A percentile compares a stretch with the other conserved stretches of the same genome.
phyloP scores from a whole-genome alignment of 2,888 invertebrate species.

The Kuschelorhynchus macadamiae region DNA sequence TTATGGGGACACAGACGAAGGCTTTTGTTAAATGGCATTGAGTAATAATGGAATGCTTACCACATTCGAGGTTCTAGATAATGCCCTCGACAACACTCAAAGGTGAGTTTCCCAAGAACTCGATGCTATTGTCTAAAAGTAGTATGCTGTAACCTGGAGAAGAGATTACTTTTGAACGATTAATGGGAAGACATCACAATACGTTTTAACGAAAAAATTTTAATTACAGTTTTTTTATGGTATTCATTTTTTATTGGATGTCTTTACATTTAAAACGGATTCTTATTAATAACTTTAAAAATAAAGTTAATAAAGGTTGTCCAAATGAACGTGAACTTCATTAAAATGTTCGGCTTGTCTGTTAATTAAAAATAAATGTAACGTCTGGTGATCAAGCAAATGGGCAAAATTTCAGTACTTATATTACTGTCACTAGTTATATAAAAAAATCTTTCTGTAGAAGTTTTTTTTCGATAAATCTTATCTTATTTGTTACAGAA shows the following conservation, averaged over 20 bases:
- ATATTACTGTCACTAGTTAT: too few relatives aligned
- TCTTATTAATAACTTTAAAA: constrained; percentile 31
- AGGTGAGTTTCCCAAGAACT: constrained; percentile 51
- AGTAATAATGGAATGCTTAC: too few relatives aligned
- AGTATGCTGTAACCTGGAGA: constrained; percentile 42
- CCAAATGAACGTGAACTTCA: constrained; percentile 27
- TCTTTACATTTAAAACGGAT: constrained; percentile 19
- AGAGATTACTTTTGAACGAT: constrained; percentile 47
- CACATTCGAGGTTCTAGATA: too few relatives aligned
- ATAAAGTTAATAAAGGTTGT: constrained; percentile 13
- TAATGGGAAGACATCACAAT: constrained; percentile 45
- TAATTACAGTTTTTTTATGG: constrained; percentile 42
- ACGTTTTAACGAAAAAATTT: constrained; percentile 47
- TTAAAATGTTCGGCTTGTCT: constrained; percentile 22
- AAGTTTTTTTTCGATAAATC: too few relatives aligned
- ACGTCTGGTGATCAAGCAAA: too few relatives aligned
- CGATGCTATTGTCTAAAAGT: constrained; percentile 49
- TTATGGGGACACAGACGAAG: too few relatives aligned
- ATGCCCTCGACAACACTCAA: constrained; percentile 64
- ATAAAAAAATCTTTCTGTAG: too few relatives aligned
- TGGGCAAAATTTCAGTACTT: too few relatives aligned
- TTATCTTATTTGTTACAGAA: too few relatives aligned
- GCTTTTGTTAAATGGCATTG: too few relatives aligned
- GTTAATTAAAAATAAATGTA: constrained; percentile 14
- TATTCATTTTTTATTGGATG: constrained; percentile 31